Base-by-base conservation (phyloP, 2,888 invertebrate genomes). In the Pollenia labialis region DNA sequence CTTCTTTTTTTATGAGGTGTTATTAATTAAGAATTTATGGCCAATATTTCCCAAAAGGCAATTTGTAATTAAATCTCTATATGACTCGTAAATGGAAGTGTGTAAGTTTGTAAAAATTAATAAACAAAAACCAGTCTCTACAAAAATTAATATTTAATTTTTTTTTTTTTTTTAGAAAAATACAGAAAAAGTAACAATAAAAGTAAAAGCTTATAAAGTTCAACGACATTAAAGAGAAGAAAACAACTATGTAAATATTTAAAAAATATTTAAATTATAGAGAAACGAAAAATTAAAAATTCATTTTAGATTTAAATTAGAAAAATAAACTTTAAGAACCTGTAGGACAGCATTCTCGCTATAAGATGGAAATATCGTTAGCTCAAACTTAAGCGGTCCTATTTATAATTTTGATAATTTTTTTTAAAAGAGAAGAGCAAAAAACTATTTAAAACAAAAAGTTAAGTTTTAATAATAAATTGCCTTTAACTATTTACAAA, bases 311-410 rank as follows among this genome's bases (percentile, higher is more conserved):
- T 14, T 58, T 14, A 0, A 42, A 62, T 3, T 16, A 16, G 16
- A 62, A 62, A 4, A 44, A 62, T 1, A 44, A 9, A 42, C 46
- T 46, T 64, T 18, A 23, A 64, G 48, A 68, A 68, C 66, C 32
- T 68, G 66, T 68, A 48, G 50, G n/a, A 68, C 66, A 50, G 50
- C 66, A 68, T 68, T 68, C 66, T 68, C 48, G 4, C 32, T 48
- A 48, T 4, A 50, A 32, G 23, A 23, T 23, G 23, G 23, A 23
- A 2, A 23, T 32, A 32, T 32, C 32, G 32, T 32, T 32, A 32
- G 0, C 32, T 32, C 0, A 32, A 32, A 32, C 32, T 4, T 6
- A 0, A 6, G 1, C 6, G 32, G 32, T 0, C 6, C 2, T 23
- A 23, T 23, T 23, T 23, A 32, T 6, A 4, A 32, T 32, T 6